phyloP scores from a whole-genome alignment of 2,797 vertebrate species.

The Chromis chromis region DNA sequence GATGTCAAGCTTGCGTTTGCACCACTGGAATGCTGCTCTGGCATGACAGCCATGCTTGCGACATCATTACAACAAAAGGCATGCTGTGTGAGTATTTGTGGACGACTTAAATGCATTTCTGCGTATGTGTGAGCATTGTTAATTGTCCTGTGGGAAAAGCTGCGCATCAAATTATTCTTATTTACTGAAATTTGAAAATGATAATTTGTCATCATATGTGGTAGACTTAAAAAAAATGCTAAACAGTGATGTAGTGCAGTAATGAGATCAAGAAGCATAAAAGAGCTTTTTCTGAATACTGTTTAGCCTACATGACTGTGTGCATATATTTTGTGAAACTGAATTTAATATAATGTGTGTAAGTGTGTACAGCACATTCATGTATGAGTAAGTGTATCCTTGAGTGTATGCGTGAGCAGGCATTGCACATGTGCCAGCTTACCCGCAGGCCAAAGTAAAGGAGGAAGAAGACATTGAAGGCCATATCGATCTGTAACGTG shows the following conservation, averaged over 20 bases:
- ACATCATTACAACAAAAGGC: conserved; percentile 41
- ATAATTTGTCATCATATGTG: background rate
- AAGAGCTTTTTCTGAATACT: background rate
- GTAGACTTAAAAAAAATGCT: background rate
- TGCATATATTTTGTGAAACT: background rate
- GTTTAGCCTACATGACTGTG: background rate
- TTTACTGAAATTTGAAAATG: background rate
- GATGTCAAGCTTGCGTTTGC: conserved; percentile 59
- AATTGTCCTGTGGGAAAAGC: conserved; percentile 9
- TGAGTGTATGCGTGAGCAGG: background rate
- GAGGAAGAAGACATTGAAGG: conserved; percentile 99
- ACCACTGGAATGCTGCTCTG: conserved; percentile 53
- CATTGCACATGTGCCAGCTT: conserved; percentile 75
- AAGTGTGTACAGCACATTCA: background rate
- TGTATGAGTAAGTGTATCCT: background rate
- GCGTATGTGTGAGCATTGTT: background rate
- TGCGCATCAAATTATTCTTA: background rate
- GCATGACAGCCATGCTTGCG: conserved; percentile 49
- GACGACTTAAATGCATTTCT: conserved; percentile 1
- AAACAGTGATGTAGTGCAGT: background rate
- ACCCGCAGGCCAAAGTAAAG: conserved; percentile 99
- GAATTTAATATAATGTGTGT: background rate
- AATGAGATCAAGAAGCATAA: background rate
- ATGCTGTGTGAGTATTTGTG: conserved; percentile 11
- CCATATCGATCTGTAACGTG: conserved; percentile 99